Evolutionary conservation across 2,113 vertebrate species (phyloP).

Genomic region (Psittacus erithacus): DNA sequence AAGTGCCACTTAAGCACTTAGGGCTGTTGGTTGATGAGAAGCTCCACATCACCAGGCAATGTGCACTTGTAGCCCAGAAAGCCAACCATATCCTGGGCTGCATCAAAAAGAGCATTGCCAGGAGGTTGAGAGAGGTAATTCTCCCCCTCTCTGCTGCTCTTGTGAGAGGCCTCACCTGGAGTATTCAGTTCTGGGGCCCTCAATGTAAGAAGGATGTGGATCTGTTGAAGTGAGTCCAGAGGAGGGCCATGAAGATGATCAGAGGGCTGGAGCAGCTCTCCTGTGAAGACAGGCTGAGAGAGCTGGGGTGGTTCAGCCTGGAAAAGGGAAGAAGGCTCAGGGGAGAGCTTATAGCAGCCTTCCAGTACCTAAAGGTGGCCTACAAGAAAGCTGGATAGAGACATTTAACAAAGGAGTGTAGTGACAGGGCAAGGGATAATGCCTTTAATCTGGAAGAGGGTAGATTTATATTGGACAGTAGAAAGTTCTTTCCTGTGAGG

Average conservation of each 20-base stretch:
- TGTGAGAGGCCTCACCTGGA: not conserved
- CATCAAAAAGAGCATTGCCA: not conserved
- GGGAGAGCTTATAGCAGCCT: not conserved
- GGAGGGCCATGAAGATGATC: not conserved
- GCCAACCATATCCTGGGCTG: not conserved
- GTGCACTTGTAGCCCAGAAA: not conserved
- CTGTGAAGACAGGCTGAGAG: not conserved
- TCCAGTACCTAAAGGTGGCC: not conserved
- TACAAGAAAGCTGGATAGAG: not conserved
- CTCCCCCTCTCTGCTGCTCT: not conserved
- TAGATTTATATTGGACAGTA: not conserved
- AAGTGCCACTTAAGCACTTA: not conserved
- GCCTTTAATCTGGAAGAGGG: not conserved
- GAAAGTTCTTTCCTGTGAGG: not conserved
- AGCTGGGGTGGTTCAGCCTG: not conserved
- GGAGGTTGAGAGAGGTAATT: not conserved
- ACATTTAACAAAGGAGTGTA: not conserved
- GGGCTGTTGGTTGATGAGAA: not conserved
- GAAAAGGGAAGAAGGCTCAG: not conserved
- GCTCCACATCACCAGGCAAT: not conserved
- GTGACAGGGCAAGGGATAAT: not conserved
- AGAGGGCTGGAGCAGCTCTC: not conserved
- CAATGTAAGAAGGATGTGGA: not conserved
- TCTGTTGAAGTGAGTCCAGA: not conserved
- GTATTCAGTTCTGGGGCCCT: not conserved